Conservation (phyloP, 2,888 invertebrate genomes). For the Cataglyphis cursor region DNA sequence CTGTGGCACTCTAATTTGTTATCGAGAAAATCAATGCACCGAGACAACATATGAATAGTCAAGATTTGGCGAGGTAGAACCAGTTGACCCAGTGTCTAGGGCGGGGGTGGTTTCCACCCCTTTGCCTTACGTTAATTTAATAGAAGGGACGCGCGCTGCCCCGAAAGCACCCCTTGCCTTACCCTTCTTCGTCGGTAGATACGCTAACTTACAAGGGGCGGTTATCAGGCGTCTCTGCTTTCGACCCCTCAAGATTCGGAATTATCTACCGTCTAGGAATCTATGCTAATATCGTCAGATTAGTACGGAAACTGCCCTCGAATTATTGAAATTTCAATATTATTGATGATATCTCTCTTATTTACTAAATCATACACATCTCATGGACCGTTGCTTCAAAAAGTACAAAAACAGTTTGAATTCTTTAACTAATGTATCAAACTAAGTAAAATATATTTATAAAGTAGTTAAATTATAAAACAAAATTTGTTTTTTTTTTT, state of each 20-base stretch:
- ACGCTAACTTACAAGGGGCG: conserved; percentile 82
- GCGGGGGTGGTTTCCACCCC: conserved; percentile 78
- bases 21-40: conserved; percentile 48
- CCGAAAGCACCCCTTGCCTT: conserved; percentile 78
- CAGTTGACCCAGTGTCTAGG: conserved; percentile 80
- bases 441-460: not conserved
- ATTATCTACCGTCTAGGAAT: conserved; percentile 82
- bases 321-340: conserved; percentile 77
- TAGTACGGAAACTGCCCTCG: conserved; percentile 72
- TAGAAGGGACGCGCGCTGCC: conserved; percentile 84
- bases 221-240: conserved; percentile 83
- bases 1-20: not conserved
- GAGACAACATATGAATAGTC: conserved; percentile 59
- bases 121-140: conserved; percentile 84
- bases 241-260: conserved; percentile 80
- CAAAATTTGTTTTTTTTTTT: not conserved
- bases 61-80: conserved; percentile 74
- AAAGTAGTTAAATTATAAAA: not conserved
- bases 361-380: not conserved
- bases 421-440: not conserved
- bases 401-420: not conserved
- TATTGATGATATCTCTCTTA: conserved; percentile 35
- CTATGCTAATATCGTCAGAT: conserved; percentile 82
- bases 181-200: conserved; percentile 78
- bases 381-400: not conserved